These are phyloP conservation scores for Stenurella melanura DNA, from an alignment of 2,888 invertebrate genomes.

Conservation along the genomic window DNA sequence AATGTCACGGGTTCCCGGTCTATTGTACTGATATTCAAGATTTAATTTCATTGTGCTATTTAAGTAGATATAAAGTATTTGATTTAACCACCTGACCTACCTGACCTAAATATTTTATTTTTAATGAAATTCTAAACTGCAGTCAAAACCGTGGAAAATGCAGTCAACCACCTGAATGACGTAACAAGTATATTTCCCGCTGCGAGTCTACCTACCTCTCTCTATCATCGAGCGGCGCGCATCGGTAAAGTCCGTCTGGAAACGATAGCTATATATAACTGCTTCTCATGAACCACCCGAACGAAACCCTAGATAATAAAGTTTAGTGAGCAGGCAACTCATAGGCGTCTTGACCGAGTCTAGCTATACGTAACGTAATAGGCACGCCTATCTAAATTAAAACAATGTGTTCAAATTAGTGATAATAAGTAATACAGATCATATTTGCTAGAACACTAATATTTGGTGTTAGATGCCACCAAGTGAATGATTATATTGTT, in stretches of 20 bases:
- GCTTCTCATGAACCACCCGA: constrained; percentile 48
- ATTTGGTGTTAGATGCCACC: not conserved
- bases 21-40: no score
- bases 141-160: not conserved
- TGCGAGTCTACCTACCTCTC: constrained; percentile 13
- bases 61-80: no score
- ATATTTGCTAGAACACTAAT: constrained; percentile 14
- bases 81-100: no score
- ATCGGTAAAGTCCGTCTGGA: constrained; percentile 51
- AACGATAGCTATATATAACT: constrained; percentile 56
- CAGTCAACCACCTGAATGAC: constrained; percentile 5
- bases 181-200: constrained; percentile 10
- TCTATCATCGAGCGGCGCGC: constrained; percentile 35
- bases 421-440: constrained; percentile 36
- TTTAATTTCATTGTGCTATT: no score
- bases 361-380: constrained; percentile 34
- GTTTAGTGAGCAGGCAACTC: constrained; percentile 35
- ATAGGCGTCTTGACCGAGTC: constrained; percentile 45
- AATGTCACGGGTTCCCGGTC: no score
- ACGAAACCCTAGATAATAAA: constrained; percentile 49
- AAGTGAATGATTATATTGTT: constrained; percentile 23
- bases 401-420: constrained; percentile 52
- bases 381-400: constrained; percentile 49
- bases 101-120: not conserved
- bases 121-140: not conserved